Evolutionary conservation across 2,888 invertebrate species (phyloP), one percentile per base, ranked within the genome.

Genomic region (Steinernema hermaphroditum): DNA sequence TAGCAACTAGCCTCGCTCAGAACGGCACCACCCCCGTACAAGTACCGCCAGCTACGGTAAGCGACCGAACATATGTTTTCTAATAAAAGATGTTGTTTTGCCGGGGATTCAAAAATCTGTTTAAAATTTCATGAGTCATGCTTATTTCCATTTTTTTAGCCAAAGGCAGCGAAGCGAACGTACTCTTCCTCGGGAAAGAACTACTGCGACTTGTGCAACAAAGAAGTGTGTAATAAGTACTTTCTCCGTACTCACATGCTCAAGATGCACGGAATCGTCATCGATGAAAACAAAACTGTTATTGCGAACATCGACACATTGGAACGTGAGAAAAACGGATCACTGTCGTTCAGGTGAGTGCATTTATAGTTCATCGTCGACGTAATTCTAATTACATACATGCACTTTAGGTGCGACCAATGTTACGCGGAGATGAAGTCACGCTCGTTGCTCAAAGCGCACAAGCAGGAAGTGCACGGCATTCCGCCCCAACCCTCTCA

Each of bases 401-500:
- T 19, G n/a, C 19, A 19, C 71, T 81, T 94, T 8, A 93, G 94
- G 68, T 96, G 96, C 88, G 95, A 96, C 88, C 94, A 98, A 80
- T 98, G 98, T 88, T 94, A 96, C 89, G 96, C 96, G 88, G 96
- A 97, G 89, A 90, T 98, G 72, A 96, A 96, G 90, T 96, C 95
- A 88, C 96, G 97, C 87, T 96, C 97, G 87, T 96, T 96, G 87
- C 90, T 98, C 74, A 91, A 95, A 77, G 96, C 96, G 27, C 98
- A 98, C 89, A 96, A 96, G 87, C 94, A 94, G 87, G 96, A 96
- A 88, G 94, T 94, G 41, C 98, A 98, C 87, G 96, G 96, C 22
- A 94, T 98, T 24, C 72, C 77, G 37, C 81, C 83, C 9, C 72
- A 76, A 24, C 16, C 68, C 49, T n/a, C 70, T 0, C 22, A 73